Conservation (phyloP, 2,888 invertebrate species). For the Polyommatus icarus region DNA sequence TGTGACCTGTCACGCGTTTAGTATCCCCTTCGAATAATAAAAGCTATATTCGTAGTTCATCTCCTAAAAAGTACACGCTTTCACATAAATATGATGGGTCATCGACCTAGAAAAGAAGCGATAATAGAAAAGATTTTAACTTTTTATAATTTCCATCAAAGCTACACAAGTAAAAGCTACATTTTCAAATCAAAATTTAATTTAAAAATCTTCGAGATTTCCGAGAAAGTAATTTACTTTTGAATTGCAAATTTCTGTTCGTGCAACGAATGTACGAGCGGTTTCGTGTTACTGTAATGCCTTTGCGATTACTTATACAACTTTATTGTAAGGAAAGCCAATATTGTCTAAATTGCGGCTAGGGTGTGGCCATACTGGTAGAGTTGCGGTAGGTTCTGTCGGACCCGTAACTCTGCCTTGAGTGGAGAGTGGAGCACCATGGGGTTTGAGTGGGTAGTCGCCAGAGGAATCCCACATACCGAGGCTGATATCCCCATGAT, state of each 20-base stretch:
- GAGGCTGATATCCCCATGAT: no score
- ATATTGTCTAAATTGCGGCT: background rate
- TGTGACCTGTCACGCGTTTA: no score
- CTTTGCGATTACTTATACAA: background rate
- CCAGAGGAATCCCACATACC: no score
- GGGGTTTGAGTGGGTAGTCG: no score
- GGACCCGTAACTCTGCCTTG: no score
- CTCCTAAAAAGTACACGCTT: no score
- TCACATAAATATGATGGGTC: no score
- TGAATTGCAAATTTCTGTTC: slow-evolving; percentile 17
- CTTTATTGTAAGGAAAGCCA: slow-evolving; percentile 15
- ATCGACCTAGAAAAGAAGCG: background rate
- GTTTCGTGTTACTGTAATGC: slow-evolving; percentile 20
- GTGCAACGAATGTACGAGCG: slow-evolving; percentile 13
- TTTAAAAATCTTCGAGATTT: slow-evolving; percentile 10
- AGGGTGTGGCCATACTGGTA: background rate
- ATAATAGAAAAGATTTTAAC: background rate
- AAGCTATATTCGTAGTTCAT: no score
- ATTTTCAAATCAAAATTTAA: background rate
- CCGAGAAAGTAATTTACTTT: slow-evolving; percentile 21
- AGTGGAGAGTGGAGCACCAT: no score
- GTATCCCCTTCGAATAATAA: no score
- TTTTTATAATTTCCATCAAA: background rate
- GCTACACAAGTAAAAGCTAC: background rate
- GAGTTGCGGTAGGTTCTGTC: no score